These are phyloP conservation scores for Axis porcinus DNA, from an alignment of 2,113 vertebrate species.

Conservation along the genomic window DNA sequence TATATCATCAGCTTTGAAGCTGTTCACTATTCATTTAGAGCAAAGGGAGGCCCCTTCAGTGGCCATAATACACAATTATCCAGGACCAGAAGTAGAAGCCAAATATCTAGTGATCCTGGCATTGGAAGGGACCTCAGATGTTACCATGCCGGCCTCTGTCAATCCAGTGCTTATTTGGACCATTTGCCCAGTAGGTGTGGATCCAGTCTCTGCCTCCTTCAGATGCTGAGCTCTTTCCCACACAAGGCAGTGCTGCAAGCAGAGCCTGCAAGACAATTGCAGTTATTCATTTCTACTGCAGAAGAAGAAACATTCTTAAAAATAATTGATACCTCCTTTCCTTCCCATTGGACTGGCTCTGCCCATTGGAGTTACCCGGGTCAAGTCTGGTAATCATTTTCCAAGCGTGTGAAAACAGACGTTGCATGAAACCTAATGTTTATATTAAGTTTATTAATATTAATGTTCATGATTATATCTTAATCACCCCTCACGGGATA, in stretches of 20 bases:
- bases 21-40: background rate
- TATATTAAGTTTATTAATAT: background rate
- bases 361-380: background rate
- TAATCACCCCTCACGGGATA: background rate
- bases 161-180: background rate
- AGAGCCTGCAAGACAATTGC: background rate
- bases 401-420: background rate
- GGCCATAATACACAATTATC: background rate
- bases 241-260: background rate
- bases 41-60: background rate
- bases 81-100: background rate
- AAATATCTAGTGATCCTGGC: background rate
- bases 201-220: background rate
- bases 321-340: background rate
- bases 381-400: background rate
- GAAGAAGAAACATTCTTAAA: background rate
- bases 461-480: background rate
- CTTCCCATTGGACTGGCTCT: background rate
- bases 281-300: background rate
- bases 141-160: background rate
- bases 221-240: background rate
- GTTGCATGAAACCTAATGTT: background rate
- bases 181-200: background rate
- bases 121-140: background rate
- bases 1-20: background rate